phyloP scores from a whole-genome alignment of 2,113 vertebrate species.

The Ammospiza nelsoni region DNA sequence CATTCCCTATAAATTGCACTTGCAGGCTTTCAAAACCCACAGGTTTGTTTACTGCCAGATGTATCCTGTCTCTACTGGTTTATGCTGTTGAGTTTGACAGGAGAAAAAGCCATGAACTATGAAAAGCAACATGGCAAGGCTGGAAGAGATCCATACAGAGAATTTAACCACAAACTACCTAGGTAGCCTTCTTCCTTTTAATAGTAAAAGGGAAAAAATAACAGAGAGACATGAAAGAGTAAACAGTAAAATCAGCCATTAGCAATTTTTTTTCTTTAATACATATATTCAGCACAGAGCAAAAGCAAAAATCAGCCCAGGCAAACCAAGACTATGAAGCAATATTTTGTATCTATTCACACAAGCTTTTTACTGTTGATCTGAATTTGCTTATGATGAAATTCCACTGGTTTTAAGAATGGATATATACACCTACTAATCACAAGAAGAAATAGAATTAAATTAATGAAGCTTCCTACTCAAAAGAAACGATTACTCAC shows the following conservation, averaged over 20 bases:
- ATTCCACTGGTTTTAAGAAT: neutral
- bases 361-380: neutral
- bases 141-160: neutral
- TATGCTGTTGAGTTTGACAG: neutral
- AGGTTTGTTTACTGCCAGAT: neutral
- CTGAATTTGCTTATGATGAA: neutral
- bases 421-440: neutral
- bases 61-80: neutral
- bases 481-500: conserved; percentile 70
- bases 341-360: neutral
- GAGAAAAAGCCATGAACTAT: neutral
- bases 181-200: neutral
- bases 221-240: neutral
- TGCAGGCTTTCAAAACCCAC: neutral
- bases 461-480: neutral
- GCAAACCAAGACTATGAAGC: neutral
- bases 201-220: neutral
- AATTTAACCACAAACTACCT: neutral
- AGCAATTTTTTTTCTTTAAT: neutral
- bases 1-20: neutral
- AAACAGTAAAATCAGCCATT: neutral
- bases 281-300: neutral
- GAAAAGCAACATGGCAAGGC: neutral
- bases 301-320: neutral
- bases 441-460: neutral